phyloP scores from a whole-genome alignment of 2,888 invertebrate genomes.

The Auanema sp. region DNA sequence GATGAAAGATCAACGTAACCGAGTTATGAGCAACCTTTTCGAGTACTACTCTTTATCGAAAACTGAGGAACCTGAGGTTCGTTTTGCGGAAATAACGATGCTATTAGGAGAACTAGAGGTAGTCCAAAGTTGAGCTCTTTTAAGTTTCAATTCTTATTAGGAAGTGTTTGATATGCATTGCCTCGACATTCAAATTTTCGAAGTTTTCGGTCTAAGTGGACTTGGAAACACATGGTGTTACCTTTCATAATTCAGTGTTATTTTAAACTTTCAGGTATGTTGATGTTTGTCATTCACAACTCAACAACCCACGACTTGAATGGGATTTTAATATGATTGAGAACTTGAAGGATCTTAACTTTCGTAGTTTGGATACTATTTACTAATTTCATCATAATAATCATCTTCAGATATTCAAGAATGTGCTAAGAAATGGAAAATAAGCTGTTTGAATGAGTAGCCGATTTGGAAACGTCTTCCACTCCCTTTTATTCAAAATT shows the following conservation, averaged over 20 bases:
- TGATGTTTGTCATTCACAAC: too few species aligned
- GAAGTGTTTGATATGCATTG: constrained; percentile 50
- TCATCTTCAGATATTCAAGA: too few species aligned
- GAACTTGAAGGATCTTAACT: too few species aligned
- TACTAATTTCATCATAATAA: too few species aligned
- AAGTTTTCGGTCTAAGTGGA: constrained; percentile 58
- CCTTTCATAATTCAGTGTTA: not conserved
- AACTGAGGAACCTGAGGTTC: constrained; percentile 40
- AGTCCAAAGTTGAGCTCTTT: not conserved
- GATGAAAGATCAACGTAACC: constrained; percentile 46
- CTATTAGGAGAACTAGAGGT: constrained; percentile 58
- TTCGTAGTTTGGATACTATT: too few species aligned
- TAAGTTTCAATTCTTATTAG: constrained; percentile 26
- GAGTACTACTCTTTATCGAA: constrained; percentile 36
- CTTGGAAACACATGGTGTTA: not conserved
- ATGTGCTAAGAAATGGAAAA: too few species aligned
- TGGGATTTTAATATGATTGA: too few species aligned
- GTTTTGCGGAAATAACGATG: constrained; percentile 53
- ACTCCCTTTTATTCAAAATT: too few species aligned
- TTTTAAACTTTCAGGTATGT: too few species aligned
- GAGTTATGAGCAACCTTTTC: constrained; percentile 49
- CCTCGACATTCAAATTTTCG: constrained; percentile 59
- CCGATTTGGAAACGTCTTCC: too few species aligned
- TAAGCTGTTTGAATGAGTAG: too few species aligned
- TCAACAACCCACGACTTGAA: too few species aligned